phyloP scores from a whole-genome alignment of 2,888 invertebrate genomes.

The Hedychridium roseum region DNA sequence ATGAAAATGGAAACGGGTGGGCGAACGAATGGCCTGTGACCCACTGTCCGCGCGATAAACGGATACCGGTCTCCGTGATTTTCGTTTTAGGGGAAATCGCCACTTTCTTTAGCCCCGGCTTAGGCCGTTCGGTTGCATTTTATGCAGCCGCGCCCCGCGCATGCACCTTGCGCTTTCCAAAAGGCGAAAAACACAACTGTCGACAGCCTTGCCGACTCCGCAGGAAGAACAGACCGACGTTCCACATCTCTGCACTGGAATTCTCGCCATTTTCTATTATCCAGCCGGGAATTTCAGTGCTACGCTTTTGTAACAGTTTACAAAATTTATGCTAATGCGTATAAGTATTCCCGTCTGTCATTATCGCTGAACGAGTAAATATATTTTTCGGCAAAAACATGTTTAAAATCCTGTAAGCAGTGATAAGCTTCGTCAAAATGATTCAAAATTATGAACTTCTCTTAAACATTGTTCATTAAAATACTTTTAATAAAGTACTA shows the following conservation, averaged over 20 bases:
- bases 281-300: background rate
- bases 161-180: slow-evolving; percentile 31
- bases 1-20: background rate
- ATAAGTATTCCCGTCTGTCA: too few species aligned
- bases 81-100: slow-evolving; percentile 40
- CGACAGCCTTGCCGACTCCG: slow-evolving; percentile 10
- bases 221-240: slow-evolving; percentile 8
- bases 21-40: too few species aligned
- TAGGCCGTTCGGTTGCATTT: background rate
- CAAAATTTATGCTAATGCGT: too few species aligned
- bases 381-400: too few species aligned
- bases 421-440: too few species aligned
- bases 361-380: too few species aligned
- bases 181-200: slow-evolving; percentile 31
- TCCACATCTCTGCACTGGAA: slow-evolving; percentile 19
- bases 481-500: too few species aligned
- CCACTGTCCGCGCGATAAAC: too few species aligned
- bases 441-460: too few species aligned
- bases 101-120: slow-evolving; percentile 34
- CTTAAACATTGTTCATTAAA: too few species aligned
- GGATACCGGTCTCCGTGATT: slow-evolving; percentile 13
- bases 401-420: too few species aligned
- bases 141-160: slow-evolving; percentile 20
- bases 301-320: too few species aligned
- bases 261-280: background rate